A percentile compares a stretch with the other conserved stretches of the same genome.
phyloP scores from a whole-genome alignment of 2,888 invertebrate genomes.

The Adelphocoris suturalis region DNA sequence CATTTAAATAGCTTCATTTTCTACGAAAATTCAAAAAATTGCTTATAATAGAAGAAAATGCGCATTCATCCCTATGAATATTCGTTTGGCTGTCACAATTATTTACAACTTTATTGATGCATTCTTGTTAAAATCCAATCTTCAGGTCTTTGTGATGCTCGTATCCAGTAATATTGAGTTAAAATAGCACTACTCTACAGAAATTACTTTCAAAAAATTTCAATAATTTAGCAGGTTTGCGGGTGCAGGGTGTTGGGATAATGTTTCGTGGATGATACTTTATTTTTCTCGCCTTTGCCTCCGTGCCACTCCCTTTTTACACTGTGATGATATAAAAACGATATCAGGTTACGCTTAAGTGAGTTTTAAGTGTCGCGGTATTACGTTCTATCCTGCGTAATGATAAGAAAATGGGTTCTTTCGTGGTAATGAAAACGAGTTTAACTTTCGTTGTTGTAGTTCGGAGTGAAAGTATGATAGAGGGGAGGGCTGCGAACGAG shows the following conservation, averaged over 20 bases:
- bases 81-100: no score
- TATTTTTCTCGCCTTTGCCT: conserved; percentile 24
- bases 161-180: no score
- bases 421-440: conserved; percentile 56
- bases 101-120: no score
- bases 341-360: conserved; percentile 65
- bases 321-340: conserved; percentile 61
- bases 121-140: no score
- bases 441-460: conserved; percentile 56
- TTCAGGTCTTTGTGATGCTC: no score
- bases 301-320: conserved; percentile 43
- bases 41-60: no score
- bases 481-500: not conserved
- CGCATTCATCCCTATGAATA: no score
- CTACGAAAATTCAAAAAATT: no score
- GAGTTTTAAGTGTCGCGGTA: conserved; percentile 57
- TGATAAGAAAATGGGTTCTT: conserved; percentile 66
- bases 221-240: no score
- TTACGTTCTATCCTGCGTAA: conserved; percentile 54
- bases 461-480: conserved; percentile 30
- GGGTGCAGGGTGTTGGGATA: not conserved
- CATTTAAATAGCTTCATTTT: no score
- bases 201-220: not conserved
- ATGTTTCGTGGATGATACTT: conserved; percentile 51
- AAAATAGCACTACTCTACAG: not conserved